Conservation (phyloP, 2,797 vertebrate genomes). For the Sebastes cheni region DNA sequence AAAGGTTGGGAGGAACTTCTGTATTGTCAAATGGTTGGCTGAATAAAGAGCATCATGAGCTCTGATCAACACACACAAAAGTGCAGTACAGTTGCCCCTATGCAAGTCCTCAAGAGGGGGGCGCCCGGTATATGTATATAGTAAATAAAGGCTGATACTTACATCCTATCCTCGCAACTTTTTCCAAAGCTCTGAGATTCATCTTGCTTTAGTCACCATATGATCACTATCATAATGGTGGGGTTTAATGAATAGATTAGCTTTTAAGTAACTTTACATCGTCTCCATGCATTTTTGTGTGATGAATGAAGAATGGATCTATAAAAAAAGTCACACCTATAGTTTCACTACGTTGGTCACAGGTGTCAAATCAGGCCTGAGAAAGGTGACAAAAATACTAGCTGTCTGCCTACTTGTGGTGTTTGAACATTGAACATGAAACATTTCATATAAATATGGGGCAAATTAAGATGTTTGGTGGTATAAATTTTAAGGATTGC, state of each 20-base stretch:
- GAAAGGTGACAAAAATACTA: constrained; percentile 53
- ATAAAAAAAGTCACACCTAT: constrained; percentile 70
- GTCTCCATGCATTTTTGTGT: constrained; percentile 98
- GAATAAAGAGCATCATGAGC: background rate
- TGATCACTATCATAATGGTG: constrained; percentile 99
- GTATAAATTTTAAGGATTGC: constrained; percentile 35
- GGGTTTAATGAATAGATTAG: constrained; percentile 99
- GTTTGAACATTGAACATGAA: constrained; percentile 55
- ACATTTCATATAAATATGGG: constrained; percentile 47
- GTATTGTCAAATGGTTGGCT: constrained; percentile 2
- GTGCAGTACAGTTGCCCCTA: constrained; percentile 93
- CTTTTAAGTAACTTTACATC: constrained; percentile 99
- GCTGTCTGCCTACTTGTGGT: constrained; percentile 46
- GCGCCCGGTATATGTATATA: constrained; percentile 97
- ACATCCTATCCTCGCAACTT: constrained; percentile 99
- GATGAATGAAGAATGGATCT: constrained; percentile 82
- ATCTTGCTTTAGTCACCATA: constrained; percentile 99
- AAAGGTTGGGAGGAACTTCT: background rate
- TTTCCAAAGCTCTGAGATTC: constrained; percentile 99
- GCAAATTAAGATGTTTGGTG: constrained; percentile 38
- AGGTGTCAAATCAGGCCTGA: constrained; percentile 68
- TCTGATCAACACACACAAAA: constrained; percentile 24
- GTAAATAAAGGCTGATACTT: constrained; percentile 99
- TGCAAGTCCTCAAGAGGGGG: constrained; percentile 98
- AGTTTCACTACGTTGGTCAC: constrained; percentile 61